Base-by-base conservation (phyloP, 2,888 invertebrate species). In the Globia sparganii region DNA sequence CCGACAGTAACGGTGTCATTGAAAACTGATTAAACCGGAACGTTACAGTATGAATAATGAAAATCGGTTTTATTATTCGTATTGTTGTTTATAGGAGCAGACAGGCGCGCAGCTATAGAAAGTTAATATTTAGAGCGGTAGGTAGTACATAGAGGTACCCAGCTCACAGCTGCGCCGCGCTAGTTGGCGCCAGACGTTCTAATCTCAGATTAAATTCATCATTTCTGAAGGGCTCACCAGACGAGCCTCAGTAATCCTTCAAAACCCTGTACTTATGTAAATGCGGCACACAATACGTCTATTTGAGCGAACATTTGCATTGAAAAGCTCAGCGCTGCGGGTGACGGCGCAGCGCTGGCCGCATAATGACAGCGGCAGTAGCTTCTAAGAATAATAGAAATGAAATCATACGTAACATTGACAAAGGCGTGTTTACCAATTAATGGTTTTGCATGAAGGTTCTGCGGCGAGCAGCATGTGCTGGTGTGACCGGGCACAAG, bases 181-280 rank as follows among this genome's bases (percentile, higher is more conserved):
- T 66, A 25, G 65, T 56, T 43, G 81, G 69, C 75, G 75, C 69
- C 77, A 62, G 77, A 69, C 83, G 84, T 69, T 85, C 79, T 86
- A 85, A 86, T 85, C 86, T 84, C 61, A 59, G 79, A 84, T 86
- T 87, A 78, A 70, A 73, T 75, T 78, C 69, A 85, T 84, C 83
- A 85, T 83, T 77, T 75, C 69, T 76, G 78, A 78, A 85, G 79
- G 76, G 81, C 76, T 80, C 77, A 43, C 70, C 65, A 67, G 73
- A 40, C 72, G 66, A 56, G 73, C 66, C 62, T 31, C 76, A 15
- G 31, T 84, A 85, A 84, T 85, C 86, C 73, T 84, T 81, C 75
- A 59, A 68, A 87, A 79, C 75, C 83, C 77, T 69, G 74, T 80
- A 72, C 77, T 77, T 75, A 77, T 75, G 78, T 87, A 80, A 85